Evolutionary conservation across 2,888 invertebrate genomes (phyloP).

Genomic region (Morpho achilles): DNA sequence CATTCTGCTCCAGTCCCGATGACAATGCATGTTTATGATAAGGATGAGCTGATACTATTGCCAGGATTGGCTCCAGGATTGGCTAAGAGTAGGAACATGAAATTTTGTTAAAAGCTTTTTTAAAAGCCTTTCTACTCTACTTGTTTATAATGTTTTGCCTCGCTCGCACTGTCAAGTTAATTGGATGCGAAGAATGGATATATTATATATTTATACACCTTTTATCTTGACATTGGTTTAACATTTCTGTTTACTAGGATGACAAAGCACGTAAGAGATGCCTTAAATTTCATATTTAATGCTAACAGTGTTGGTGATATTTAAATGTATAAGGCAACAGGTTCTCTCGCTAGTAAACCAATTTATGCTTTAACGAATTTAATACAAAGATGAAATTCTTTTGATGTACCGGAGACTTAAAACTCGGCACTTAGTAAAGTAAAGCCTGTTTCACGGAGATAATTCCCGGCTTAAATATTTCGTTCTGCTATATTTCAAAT

Average conservation of each 20-base stretch:
- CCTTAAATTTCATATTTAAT: constrained; percentile 21
- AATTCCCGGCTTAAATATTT: constrained; percentile 24
- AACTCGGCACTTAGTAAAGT: constrained; percentile 17
- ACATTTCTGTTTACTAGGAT: constrained; percentile 5
- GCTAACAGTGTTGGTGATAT: constrained; percentile 20
- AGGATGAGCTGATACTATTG: too few relatives aligned
- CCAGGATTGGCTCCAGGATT: too few relatives aligned
- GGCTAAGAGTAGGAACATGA: too few relatives aligned
- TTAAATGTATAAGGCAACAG: constrained; percentile 23
- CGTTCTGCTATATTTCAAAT: constrained; percentile 16
- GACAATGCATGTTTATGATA: too few relatives aligned
- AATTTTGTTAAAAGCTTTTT: too few relatives aligned
- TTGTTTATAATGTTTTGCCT: background rate
- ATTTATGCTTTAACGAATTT: background rate
- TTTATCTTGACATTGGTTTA: background rate
- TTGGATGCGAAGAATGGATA: too few relatives aligned
- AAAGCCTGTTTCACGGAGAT: constrained; percentile 23
- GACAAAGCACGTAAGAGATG: constrained; percentile 13
- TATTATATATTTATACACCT: background rate
- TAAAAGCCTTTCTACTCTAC: too few relatives aligned
- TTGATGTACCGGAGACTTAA: background rate
- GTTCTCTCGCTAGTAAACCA: constrained; percentile 3
- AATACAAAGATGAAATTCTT: constrained; percentile 3
- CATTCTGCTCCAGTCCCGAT: too few relatives aligned
- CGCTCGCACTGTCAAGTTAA: background rate